A percentile compares a stretch with the other conserved stretches of the same genome.
These are phyloP conservation scores for Papilio machaon DNA, from an alignment of 1,140 invertebrate species.

Conservation along the genomic window DNA sequence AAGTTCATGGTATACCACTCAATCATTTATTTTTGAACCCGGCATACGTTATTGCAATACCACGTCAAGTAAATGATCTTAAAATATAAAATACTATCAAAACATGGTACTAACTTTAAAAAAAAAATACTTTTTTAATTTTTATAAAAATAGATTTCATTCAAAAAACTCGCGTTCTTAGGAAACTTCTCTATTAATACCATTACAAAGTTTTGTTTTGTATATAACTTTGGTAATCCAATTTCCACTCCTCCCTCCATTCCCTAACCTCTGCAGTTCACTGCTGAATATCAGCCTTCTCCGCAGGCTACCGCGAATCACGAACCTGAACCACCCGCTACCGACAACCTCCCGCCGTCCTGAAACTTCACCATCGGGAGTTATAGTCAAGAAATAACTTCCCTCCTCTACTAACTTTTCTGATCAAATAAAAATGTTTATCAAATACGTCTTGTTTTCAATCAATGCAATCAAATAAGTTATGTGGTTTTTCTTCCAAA, in stretches of 20 bases:
- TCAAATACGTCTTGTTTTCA: conserved; percentile 12
- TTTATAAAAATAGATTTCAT: too few relatives aligned
- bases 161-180: neutral
- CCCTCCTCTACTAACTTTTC: neutral
- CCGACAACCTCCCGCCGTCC: conserved; percentile 2
- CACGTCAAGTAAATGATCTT: too few relatives aligned
- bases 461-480: neutral
- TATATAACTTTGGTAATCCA: neutral
- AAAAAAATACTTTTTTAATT: too few relatives aligned
- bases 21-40: neutral
- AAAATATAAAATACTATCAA: neutral
- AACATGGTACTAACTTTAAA: neutral
- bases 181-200: too few relatives aligned
- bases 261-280: neutral
- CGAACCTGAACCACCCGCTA: neutral
- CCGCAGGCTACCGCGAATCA: neutral
- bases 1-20: neutral
- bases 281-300: conserved; percentile 11
- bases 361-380: neutral
- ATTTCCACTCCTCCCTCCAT: neutral
- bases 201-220: neutral
- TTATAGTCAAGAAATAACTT: neutral
- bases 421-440: conserved; percentile 10
- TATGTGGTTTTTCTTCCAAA: neutral
- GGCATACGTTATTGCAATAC: neutral